Evolutionary conservation across 2,113 vertebrate species (phyloP).

Genomic region (Notiomystis cincta): DNA sequence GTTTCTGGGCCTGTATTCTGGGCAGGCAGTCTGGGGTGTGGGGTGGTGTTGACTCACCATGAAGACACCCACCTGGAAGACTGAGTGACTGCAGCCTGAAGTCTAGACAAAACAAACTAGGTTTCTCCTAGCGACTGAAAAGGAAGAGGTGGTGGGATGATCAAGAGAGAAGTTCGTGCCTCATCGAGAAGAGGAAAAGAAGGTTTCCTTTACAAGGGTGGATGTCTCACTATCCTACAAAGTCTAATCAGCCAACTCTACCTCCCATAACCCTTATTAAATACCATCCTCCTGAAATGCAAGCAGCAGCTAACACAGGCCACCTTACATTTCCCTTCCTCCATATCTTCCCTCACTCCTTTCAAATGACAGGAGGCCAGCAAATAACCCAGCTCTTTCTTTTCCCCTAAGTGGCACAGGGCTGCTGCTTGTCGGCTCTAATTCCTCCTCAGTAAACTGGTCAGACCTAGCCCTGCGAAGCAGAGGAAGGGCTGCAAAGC

Average conservation of each 20-base stretch:
- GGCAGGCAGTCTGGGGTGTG: slow-evolving; percentile 3
- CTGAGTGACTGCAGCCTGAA: background rate
- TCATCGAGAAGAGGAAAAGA: background rate
- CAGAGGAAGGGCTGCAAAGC: background rate
- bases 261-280: background rate
- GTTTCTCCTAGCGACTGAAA: background rate
- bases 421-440: background rate
- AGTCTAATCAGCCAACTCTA: background rate
- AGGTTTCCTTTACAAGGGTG: background rate
- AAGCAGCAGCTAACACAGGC: background rate
- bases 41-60: slow-evolving; percentile 23
- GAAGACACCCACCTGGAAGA: slow-evolving; percentile 27
- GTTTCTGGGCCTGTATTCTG: background rate
- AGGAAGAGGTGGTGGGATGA: background rate
- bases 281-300: background rate
- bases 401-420: background rate
- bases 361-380: background rate
- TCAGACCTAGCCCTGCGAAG: background rate
- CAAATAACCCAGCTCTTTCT: background rate
- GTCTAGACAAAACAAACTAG: slow-evolving; percentile 38
- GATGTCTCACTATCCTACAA: background rate
- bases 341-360: background rate
- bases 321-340: background rate
- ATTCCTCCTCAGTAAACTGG: background rate
- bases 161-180: background rate